Conservation (phyloP, 2,113 vertebrate species). For the Sebastes schlegelii region DNA sequence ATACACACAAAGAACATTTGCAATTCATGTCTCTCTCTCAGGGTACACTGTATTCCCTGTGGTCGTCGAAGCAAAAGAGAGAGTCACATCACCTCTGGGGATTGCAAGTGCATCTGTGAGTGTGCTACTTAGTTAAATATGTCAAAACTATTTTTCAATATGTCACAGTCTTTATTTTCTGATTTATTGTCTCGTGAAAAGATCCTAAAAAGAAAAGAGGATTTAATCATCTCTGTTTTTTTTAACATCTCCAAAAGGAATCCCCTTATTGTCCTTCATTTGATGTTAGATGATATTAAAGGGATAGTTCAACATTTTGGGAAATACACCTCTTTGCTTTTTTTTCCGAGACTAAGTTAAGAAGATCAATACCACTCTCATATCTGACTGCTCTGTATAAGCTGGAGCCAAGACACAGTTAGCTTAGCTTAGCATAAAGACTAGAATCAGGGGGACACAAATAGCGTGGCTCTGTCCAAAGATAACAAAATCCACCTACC, state of each 20-base stretch:
- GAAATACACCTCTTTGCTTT: neutral
- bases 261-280: neutral
- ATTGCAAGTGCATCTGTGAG: neutral
- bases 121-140: conserved; percentile 6
- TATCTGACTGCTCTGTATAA: neutral
- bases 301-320: neutral
- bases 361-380: neutral
- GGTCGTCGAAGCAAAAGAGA: conserved; percentile 8
- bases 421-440: neutral
- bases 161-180: neutral
- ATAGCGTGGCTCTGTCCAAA: neutral
- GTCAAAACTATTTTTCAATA: neutral
- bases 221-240: neutral
- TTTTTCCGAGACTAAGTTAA: neutral
- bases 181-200: neutral
- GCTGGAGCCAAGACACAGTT: neutral
- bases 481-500: neutral
- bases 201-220: neutral
- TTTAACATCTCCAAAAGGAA: neutral
- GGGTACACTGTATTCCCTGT: neutral
- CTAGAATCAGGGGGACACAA: neutral
- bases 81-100: conserved; percentile 28
- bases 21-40: conserved; percentile 31
- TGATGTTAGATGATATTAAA: neutral
- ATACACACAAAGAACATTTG: conserved; percentile 18